A percentile compares a stretch with the other conserved stretches of the same genome.
These are phyloP conservation scores for Esperia sulphurella DNA, from an alignment of 2,888 invertebrate genomes.

Conservation along the genomic window DNA sequence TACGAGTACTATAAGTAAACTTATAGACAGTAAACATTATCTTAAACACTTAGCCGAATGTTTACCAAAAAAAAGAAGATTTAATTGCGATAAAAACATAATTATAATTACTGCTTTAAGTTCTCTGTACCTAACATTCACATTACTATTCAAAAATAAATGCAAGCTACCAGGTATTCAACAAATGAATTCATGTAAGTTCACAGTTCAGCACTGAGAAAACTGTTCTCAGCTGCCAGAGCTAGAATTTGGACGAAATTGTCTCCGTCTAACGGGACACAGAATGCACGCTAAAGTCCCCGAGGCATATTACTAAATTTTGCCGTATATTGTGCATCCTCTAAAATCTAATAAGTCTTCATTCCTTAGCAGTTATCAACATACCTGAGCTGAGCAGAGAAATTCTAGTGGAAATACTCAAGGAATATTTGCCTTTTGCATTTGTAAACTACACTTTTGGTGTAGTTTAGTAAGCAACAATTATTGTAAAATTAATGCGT, in stretches of 20 bases:
- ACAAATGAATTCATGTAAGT: no score
- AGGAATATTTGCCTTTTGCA: no score
- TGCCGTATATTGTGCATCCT: constrained; percentile 4
- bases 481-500: no score
- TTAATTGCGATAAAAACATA: no score
- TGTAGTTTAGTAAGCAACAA: no score
- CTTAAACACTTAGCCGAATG: no score
- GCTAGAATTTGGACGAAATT: not conserved
- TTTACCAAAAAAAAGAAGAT: no score
- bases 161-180: no score
- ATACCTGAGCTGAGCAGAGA: constrained; percentile 17
- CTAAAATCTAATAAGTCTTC: constrained; percentile 1
- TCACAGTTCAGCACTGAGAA: no score
- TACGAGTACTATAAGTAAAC: no score
- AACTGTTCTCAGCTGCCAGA: not conserved
- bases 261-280: not conserved
- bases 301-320: constrained; percentile 2
- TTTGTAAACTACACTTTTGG: no score
- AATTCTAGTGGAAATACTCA: constrained; percentile 33
- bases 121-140: not conserved
- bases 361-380: constrained; percentile 21
- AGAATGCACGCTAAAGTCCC: not conserved
- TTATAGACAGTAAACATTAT: no score
- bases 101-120: not conserved
- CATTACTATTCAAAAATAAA: not conserved